Evolutionary conservation across 2,113 vertebrate genomes (phyloP).

Genomic region (Corvus cornix): DNA sequence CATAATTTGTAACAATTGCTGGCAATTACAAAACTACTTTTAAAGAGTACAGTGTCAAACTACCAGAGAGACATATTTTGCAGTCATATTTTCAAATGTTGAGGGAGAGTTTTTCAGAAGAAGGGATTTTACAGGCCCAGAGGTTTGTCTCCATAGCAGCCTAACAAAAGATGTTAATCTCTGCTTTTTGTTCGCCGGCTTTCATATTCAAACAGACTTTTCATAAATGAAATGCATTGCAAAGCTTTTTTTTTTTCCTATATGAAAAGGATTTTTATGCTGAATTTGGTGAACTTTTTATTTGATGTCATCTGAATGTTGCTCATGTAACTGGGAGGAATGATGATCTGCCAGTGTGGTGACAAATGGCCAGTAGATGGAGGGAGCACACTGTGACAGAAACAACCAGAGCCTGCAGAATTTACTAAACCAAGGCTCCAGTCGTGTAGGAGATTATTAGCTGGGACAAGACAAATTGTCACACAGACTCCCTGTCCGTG

Average conservation of each 20-base stretch:
- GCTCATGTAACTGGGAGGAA: neutral
- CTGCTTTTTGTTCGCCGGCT: neutral
- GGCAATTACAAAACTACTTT: neutral
- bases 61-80: neutral
- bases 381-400: neutral
- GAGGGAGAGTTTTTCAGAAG: neutral
- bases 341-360: neutral
- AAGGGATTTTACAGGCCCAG: neutral
- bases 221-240: neutral
- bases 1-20: neutral
- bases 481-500: neutral
- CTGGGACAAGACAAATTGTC: neutral
- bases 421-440: neutral
- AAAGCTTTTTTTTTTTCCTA: neutral
- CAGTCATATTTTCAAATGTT: neutral
- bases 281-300: neutral
- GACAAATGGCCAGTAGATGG: conserved; percentile 23
- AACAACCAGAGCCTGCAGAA: neutral
- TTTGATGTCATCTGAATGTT: neutral
- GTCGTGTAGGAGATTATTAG: neutral
- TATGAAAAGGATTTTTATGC: neutral
- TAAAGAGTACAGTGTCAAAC: neutral
- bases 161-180: neutral
- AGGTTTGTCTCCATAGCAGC: neutral
- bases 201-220: neutral